Evolutionary conservation across 2,888 invertebrate genomes (phyloP), one percentile per base, ranked within the genome.

Genomic region (Agrenia bidenticulata): DNA sequence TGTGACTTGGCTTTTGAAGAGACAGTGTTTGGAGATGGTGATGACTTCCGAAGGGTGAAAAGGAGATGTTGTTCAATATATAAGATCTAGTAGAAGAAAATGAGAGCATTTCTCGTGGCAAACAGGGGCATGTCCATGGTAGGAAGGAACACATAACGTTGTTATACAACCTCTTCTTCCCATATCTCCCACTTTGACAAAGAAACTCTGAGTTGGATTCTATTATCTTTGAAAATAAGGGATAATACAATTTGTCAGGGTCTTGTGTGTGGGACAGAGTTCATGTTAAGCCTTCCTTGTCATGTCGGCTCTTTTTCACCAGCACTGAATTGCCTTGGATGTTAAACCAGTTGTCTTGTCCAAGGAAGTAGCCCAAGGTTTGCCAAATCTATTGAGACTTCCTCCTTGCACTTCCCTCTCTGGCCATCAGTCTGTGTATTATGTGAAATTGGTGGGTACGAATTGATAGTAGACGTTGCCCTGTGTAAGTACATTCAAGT

Each of bases 181-280:
- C 5, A 32, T 32, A 4, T 32, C 32, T 4, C 51, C 55, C 24
- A 55, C 32, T 55, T 57, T 39, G 39, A 57, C 57, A 37, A 41
- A 57, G 37, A 39, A 57, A 23, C 19, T 39, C 41, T 17, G 19
- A 11, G 57, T 39, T 45, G 55, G 55, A 27, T 55, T 55, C 27
- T 55, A 55, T 55, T 39, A 57, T 57, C 57, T 57, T 57, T 17
- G 41, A 23, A 57, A 57, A 57, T 57, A 57, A 57, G 37, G 57
- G 41, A 21, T 57, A 57, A 57, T 57, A 23, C 41, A 57, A 57
- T 57, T 57, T 57, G 57, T 57, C 57, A 57, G 57, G 39, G 37
- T 55, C 19, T 26, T 32, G 55, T 51, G 21, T 13, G 45, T 45
- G 5, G 45, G 45, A 23, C 21, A 11, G 24, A 51, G 51, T 51